Conservation (phyloP, 2,113 vertebrate species). For the Chiloscyllium plagiosum region DNA sequence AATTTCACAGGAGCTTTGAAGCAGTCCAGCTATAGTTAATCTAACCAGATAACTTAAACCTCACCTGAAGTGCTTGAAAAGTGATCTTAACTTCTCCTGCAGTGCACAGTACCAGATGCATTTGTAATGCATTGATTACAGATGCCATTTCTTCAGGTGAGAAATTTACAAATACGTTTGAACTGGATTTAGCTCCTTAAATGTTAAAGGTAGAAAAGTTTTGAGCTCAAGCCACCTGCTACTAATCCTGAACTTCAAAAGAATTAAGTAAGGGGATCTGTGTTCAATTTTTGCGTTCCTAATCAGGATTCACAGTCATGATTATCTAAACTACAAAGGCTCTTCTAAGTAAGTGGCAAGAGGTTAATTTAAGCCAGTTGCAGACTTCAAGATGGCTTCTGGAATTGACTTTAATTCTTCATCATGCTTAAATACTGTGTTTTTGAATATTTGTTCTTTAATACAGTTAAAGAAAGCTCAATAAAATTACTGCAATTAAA, state of each 20-base stretch:
- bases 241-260: not conserved
- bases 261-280: not conserved
- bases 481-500: not conserved
- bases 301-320: not conserved
- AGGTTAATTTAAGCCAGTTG: not conserved
- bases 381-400: not conserved
- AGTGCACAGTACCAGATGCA: not conserved
- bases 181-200: not conserved
- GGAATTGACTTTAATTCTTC: not conserved
- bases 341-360: not conserved
- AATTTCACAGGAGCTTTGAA: not conserved
- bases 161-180: not conserved
- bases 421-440: not conserved
- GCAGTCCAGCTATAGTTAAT: not conserved
- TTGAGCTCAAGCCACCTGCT: not conserved
- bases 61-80: not conserved
- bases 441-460: not conserved
- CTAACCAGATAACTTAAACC: not conserved
- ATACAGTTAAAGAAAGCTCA: not conserved
- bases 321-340: not conserved
- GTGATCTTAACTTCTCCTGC: not conserved
- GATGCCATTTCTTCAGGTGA: not conserved
- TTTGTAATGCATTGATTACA: not conserved
- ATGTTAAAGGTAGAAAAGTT: not conserved
- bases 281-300: slow-evolving; percentile 1